Percentiles rank a stretch among this genome's conserved stretches.
Conservation (phyloP, 2,113 vertebrate species). For the Alligator mississippiensis region DNA sequence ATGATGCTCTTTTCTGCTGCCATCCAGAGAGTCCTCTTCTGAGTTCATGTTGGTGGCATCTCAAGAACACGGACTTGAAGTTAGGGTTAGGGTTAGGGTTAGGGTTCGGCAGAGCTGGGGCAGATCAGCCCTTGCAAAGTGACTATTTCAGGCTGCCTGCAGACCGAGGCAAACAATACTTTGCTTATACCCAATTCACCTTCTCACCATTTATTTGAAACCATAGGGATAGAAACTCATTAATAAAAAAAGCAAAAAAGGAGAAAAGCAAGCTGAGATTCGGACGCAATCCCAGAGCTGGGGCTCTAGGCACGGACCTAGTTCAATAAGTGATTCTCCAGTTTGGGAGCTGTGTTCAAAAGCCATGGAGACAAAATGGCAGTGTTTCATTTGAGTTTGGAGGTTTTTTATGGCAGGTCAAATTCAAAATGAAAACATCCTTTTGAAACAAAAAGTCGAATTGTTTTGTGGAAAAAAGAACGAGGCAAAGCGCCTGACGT, state of each 20-base stretch:
- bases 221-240: not conserved
- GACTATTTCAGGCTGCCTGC: slow-evolving; percentile 17
- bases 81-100: slow-evolving; percentile 10
- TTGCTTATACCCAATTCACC: slow-evolving; percentile 26
- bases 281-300: slow-evolving; percentile 20
- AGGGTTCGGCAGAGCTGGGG: slow-evolving; percentile 39
- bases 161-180: slow-evolving; percentile 20
- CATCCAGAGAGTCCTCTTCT: not conserved
- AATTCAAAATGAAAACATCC: not conserved
- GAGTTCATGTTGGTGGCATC: not conserved
- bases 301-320: slow-evolving; percentile 23
- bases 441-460: not conserved
- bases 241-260: slow-evolving; percentile 1
- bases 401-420: not conserved
- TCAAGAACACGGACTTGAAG: not conserved
- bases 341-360: not conserved
- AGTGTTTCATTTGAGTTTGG: too few species aligned
- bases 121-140: not conserved
- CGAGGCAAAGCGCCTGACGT: too few species aligned
- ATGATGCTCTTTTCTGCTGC: not conserved
- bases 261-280: slow-evolving; percentile 22
- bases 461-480: not conserved
- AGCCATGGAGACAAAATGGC: not conserved
- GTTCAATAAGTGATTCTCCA: slow-evolving; percentile 12
- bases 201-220: slow-evolving; percentile 54